Evolutionary conservation across 2,888 invertebrate genomes (phyloP).

Genomic region (Venusia cambrica): DNA sequence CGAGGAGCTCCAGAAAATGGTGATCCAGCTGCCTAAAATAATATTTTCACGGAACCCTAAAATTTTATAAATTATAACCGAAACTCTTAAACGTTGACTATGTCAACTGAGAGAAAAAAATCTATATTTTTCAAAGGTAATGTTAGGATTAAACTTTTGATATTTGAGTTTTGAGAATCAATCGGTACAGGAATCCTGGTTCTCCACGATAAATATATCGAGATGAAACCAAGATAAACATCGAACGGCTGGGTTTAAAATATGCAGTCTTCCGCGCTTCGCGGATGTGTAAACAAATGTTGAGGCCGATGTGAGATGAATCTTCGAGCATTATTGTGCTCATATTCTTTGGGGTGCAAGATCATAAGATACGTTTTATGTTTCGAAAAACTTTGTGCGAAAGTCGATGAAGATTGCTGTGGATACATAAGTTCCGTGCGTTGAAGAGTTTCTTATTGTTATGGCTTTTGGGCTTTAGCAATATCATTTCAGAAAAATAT

Average conservation of each 20-base stretch:
- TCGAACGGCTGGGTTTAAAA: constrained; percentile 63
- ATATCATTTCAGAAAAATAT: too few species aligned
- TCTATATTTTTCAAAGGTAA: too few species aligned
- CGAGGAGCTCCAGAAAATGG: too few species aligned
- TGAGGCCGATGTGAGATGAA: constrained; percentile 55
- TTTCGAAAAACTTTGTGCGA: constrained; percentile 11
- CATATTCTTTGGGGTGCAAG: constrained; percentile 29
- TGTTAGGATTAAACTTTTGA: constrained; percentile 13
- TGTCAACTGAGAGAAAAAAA: too few species aligned
- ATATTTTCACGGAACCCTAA: too few species aligned
- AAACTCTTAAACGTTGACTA: too few species aligned
- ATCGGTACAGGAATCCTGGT: constrained; percentile 65
- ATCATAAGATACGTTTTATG: constrained; percentile 17
- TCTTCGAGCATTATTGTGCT: constrained; percentile 59
- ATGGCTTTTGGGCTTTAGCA: constrained; percentile 9
- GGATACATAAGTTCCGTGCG: constrained; percentile 8
- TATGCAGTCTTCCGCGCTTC: constrained; percentile 67
- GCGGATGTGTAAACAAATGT: constrained; percentile 67
- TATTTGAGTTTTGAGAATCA: constrained; percentile 52
- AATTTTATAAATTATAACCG: too few species aligned
- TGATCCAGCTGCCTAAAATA: too few species aligned
- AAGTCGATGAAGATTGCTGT: constrained; percentile 14
- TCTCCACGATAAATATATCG: constrained; percentile 73
- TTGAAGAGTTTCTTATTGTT: constrained; percentile 13
- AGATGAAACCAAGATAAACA: constrained; percentile 75